Percentiles rank a stretch among this genome's conserved stretches.
Conservation (phyloP, 1,140 invertebrate genomes). For the Parasteatoda tepidariorum region DNA sequence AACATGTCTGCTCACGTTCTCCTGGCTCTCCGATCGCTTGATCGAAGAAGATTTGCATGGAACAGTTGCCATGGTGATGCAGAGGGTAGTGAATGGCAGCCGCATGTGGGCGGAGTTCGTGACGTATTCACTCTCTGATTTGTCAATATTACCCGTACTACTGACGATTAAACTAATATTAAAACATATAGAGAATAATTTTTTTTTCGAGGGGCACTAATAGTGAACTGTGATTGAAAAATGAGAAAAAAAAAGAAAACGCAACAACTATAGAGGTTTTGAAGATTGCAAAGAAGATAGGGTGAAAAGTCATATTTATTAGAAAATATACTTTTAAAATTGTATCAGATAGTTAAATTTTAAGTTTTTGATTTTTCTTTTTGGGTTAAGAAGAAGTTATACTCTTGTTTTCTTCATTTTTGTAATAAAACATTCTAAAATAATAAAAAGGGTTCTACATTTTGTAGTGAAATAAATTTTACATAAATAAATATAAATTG, state of each 20-base stretch:
- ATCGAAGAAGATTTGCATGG: conserved; percentile 57
- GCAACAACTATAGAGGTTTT: background rate
- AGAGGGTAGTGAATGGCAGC: conserved; percentile 50
- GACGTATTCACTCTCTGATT: conserved; percentile 28
- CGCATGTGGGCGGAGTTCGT: conserved; percentile 31
- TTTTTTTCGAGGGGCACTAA: background rate
- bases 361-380: no score
- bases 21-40: conserved; percentile 1
- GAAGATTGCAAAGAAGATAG: no score
- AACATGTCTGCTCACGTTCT: conserved; percentile 41
- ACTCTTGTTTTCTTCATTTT: no score
- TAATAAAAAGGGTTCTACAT: no score
- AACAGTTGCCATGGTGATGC: conserved; percentile 41
- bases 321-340: no score
- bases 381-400: no score
- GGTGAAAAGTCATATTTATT: no score
- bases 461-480: no score
- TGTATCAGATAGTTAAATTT: no score
- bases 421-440: no score
- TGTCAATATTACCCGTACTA: conserved; percentile 36
- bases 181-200: background rate
- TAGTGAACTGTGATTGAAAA: background rate
- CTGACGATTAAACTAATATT: background rate
- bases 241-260: background rate
- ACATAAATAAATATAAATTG: no score